Base-by-base conservation (phyloP, 1,140 invertebrate genomes). In the Caerostris extrusa region DNA sequence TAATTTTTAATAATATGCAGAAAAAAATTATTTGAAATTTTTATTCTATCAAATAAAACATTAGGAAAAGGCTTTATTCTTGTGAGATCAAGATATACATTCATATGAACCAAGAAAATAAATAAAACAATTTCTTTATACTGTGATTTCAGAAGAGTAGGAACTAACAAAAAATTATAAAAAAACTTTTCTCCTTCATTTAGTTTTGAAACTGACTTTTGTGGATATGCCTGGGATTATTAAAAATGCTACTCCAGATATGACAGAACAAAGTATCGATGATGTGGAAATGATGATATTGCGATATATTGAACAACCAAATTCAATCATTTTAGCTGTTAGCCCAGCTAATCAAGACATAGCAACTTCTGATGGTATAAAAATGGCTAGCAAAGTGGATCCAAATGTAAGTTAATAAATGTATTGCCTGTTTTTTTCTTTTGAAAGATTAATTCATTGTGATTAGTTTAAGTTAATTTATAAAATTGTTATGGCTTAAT, bases 321-420 rank as follows among this genome's bases (percentile, higher is more conserved):
- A 98, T 90, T 99, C 98, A 96, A 97, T 99, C 81, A 99, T 99
- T 96, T 96, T 99, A 95, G 98, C 98, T 91, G 98, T 99, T 17
- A 99, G 98, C n/a, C 98, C 98, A 86, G 98, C 98, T 93, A 99
- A 99, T 96, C 98, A 98, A 93, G 98, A 99, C 97, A 97, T 99
- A 96, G 98, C 98, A 67, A 99, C 98, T 95, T 99, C 98, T 86
- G 98, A 99, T 97, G 98, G 98, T 89, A 96, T 99, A 5, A 98
- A 99, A 96, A 96, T 99, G 96, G 98, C 98, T 95, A 98, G 98
- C 96, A 98, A 98, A 96, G 98, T 98, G 60, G 98, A 99, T 97
- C 98, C 97, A 14, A 98, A 96, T 98, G 98, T 96, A 83, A 88
- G 69, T 83, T 34, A 34, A 34, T 34, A 34, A 34, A 34, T 34